Percentiles rank a stretch among this genome's conserved stretches.
phyloP scores from a whole-genome alignment of 2,888 invertebrate species.

The Pachydiplax longipennis region DNA sequence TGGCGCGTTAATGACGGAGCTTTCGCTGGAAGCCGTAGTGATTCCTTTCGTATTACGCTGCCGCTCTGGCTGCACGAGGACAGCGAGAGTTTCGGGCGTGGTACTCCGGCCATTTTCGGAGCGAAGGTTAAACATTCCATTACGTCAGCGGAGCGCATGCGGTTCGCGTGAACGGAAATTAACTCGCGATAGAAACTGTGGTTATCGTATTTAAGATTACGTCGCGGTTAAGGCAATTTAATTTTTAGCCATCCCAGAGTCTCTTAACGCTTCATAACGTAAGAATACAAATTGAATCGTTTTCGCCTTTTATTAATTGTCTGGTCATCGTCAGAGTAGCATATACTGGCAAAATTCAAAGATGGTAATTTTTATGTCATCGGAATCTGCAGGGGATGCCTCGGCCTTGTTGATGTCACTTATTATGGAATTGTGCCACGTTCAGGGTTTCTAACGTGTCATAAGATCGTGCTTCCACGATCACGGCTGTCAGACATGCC shows the following conservation, averaged over 20 bases:
- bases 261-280: no score
- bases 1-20: not conserved
- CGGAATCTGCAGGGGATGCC: no score
- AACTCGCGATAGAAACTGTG: not conserved
- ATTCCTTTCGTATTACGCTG: not conserved
- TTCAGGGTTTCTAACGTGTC: not conserved
- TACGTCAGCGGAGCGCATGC: conserved; percentile 30
- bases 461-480: not conserved
- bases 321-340: no score
- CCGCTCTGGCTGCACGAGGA: not conserved
- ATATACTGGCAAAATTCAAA: no score
- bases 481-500: not conserved
- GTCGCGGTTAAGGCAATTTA: no score
- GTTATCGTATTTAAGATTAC: not conserved
- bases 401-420: no score
- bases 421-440: no score
- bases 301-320: no score
- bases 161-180: conserved; percentile 40
- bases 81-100: conserved; percentile 40
- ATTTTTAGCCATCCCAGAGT: no score
- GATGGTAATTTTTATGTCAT: no score
- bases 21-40: not conserved
- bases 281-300: no score
- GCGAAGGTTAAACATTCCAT: conserved; percentile 43
- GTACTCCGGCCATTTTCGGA: conserved; percentile 43